Base-by-base conservation (phyloP, 2,888 invertebrate species). In the Synergus laeviventris region DNA sequence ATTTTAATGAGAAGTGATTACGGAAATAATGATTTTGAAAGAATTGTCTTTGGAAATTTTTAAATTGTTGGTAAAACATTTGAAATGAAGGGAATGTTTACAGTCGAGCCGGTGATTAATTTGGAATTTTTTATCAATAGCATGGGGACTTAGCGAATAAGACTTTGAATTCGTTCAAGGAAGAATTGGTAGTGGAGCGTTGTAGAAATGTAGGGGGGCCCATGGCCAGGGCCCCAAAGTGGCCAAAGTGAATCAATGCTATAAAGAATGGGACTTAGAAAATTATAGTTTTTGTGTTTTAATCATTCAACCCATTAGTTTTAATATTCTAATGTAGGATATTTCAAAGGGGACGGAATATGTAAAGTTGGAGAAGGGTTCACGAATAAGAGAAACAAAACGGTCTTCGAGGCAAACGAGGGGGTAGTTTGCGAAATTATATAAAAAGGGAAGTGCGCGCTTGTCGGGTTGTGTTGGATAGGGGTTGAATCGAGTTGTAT, bases 191-290 rank as follows among this genome's bases (percentile, higher is more conserved):
- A 39, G 42, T 31, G 78, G 54, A 79, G 77, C 73, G 66, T 73
- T 76, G 73, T 74, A 73, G 86, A 84, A 81, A 86, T 86, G 86
- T 86, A 84, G 82, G 64, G 84, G 81, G 86, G 83, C 81, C 84
- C 83, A 80, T 45, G 42, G 18, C 75, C 76, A 80, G 86, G 86
- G 86, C 86, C 86, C 86, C 83, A 76, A 74, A 73, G 82, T 84
- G 86, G 78, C 83, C 81, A 76, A 70, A 61, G 36, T 62, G 1
- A 31, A 14, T 59, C 14, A 24, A 24, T 14, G 18, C 8, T 36
- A 18, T 14, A 21, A 56, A 14, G 14, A 56, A 18, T 9, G 21
- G 21, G 12, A 14, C 12, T 21, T 56, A 12, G 5, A 18, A 21
- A 56, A 21, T 21, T 24, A 56, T 56, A 21, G 2, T n/a, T 49